These are phyloP conservation scores for Adoxophyes honmai DNA, from an alignment of 1,140 invertebrate genomes.

Conservation along the genomic window DNA sequence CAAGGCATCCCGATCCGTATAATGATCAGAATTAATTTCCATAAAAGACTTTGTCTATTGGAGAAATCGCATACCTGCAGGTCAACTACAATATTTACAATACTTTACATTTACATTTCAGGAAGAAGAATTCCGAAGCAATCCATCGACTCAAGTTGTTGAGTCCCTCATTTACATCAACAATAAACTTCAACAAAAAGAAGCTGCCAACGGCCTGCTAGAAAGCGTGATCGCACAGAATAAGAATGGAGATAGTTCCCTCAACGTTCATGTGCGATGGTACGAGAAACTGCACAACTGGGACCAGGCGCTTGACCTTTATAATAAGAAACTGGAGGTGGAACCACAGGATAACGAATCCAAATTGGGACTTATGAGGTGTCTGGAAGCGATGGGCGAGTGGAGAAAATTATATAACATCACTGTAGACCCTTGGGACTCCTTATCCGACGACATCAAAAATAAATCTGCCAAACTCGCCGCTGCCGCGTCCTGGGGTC, in stretches of 20 bases:
- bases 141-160: conserved; percentile 86
- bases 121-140: conserved; percentile 94
- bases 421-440: conserved; percentile 85
- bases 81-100: too few species aligned
- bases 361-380: conserved; percentile 96
- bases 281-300: conserved; percentile 99
- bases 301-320: conserved; percentile 95
- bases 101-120: conserved; percentile 38
- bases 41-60: too few species aligned
- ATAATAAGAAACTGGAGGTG: conserved; percentile 83
- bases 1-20: too few species aligned
- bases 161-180: conserved; percentile 98
- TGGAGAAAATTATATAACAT: conserved; percentile 91
- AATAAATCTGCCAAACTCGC: conserved; percentile 94
- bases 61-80: too few species aligned
- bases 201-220: conserved; percentile 95
- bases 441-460: conserved; percentile 82
- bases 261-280: conserved; percentile 96
- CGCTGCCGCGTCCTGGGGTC: conserved; percentile 95
- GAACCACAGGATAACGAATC: conserved; percentile 87
- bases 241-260: conserved; percentile 77
- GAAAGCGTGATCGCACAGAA: conserved; percentile 93
- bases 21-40: too few species aligned
- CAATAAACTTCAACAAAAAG: conserved; percentile 98
- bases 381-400: conserved; percentile 97